Conservation (phyloP, 2,113 vertebrate genomes). For the Theropithecus gelada region DNA sequence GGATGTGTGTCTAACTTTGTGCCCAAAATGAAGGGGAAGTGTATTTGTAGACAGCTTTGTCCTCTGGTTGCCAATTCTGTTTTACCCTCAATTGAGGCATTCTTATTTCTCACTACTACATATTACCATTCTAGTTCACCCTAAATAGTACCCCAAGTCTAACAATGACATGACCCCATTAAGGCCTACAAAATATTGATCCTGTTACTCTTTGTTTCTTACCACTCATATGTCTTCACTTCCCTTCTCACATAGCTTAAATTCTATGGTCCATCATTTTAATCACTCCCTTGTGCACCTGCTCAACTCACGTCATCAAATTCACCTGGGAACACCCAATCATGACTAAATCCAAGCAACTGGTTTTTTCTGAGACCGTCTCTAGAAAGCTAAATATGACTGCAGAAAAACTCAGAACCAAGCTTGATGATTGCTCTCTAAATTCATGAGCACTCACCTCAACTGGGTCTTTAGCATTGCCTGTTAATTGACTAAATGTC, state of each 20-base stretch:
- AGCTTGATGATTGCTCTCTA: neutral
- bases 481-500: neutral
- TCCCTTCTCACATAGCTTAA: neutral
- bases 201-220: neutral
- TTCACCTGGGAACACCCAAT: neutral
- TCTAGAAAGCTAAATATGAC: neutral
- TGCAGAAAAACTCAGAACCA: neutral
- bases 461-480: neutral
- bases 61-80: neutral
- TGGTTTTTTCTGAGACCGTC: neutral
- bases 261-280: neutral
- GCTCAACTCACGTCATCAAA: neutral
- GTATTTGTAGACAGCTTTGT: neutral
- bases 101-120: neutral
- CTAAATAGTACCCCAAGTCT: neutral
- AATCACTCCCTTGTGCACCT: neutral
- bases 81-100: neutral
- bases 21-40: neutral
- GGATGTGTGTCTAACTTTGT: neutral
- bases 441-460: neutral
- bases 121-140: neutral
- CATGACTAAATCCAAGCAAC: neutral
- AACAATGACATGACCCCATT: neutral
- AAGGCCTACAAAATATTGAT: neutral
- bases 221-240: neutral